Conservation (phyloP, 2,113 vertebrate species). For the Oryzias curvinotus region DNA sequence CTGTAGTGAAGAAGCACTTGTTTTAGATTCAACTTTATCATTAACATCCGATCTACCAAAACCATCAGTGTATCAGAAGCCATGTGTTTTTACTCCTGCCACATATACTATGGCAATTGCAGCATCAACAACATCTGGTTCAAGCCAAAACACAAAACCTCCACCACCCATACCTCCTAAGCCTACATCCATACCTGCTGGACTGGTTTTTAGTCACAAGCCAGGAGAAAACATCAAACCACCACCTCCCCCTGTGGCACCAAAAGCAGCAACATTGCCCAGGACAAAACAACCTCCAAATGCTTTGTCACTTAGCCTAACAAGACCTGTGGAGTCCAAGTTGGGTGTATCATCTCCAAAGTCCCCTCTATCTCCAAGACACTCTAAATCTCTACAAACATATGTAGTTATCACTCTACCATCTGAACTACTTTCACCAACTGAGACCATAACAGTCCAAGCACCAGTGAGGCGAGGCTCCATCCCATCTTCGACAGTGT, state of each 20-base stretch:
- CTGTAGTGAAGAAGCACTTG: slow-evolving; percentile 69
- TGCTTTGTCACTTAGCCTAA: slow-evolving; percentile 87
- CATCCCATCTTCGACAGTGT: slow-evolving; percentile 58
- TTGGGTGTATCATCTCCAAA: slow-evolving; percentile 84
- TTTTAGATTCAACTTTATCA: slow-evolving; percentile 67
- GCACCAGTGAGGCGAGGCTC: slow-evolving; percentile 74
- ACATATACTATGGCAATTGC: slow-evolving; percentile 34
- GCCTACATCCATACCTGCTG: slow-evolving; percentile 88
- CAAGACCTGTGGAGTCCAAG: slow-evolving; percentile 84
- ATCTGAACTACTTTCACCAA: slow-evolving; percentile 93
- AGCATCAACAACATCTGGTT: slow-evolving; percentile 41
- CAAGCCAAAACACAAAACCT: slow-evolving; percentile 71
- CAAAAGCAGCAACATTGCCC: slow-evolving; percentile 79
- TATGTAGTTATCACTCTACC: slow-evolving; percentile 98
- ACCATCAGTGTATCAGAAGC: slow-evolving; percentile 77
- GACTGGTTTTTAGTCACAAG: slow-evolving; percentile 89
- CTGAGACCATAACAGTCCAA: slow-evolving; percentile 84
- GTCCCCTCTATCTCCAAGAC: slow-evolving; percentile 90
- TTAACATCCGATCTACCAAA: slow-evolving; percentile 77
- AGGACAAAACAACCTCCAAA: slow-evolving; percentile 83
- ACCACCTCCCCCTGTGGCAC: slow-evolving; percentile 79
- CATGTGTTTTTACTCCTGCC: slow-evolving; percentile 36
- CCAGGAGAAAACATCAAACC: slow-evolving; percentile 85
- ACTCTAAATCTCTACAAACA: slow-evolving; percentile 88
- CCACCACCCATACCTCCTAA: slow-evolving; percentile 96